Base-by-base conservation (phyloP, 2,113 vertebrate genomes). In the Pithys albifrons region DNA sequence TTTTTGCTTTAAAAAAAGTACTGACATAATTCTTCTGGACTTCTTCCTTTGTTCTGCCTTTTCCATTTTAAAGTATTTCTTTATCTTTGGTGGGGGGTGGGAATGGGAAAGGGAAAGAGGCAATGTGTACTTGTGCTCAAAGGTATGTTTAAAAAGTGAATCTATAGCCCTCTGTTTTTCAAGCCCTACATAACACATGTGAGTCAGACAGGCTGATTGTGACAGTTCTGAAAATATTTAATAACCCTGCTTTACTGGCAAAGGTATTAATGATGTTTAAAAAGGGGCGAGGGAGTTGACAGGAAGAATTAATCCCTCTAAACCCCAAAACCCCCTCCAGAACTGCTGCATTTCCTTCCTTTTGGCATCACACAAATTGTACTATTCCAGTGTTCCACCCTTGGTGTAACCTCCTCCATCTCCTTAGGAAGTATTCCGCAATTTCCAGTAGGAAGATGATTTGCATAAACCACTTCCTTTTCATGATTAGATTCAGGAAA, bases 381-480 rank as follows among this genome's bases (percentile, higher is more conserved):
- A 95, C 6, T 0, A 41, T 91, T 93, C 92, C 57, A 49, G 45
- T 3, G 28, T 77, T 77, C 74, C 93, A 93, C 89, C 51, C 90
- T 84, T n/a, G 43, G 19, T 75, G 87, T 62, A 46, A 70, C 48
- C 73, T 82, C 61, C 73, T 58, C 13, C 28, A 29, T 45, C 77
- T 89, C 83, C 95, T 80, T 94, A 87, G 95, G 97, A 95, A 82
- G 88, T 96, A 92, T 96, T 92, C 88, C 93, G 95, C 97, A 81
- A 98, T 97, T 98, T 98, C 98, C 98, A 97, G 95, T 91, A 97
- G 97, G 94, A 95, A 97, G 88, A 89, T 96, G 85, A 97, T 97
- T 98, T 98, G 97, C 91, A 81, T 89, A 92, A 86, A 91, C 39
- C 75, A 83, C 86, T 97, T 98, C 97, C 87, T 94, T 97, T 93